A percentile compares a stretch with the other conserved stretches of the same genome.
These are phyloP conservation scores for Drosophila rufa DNA, from an alignment of 1,140 invertebrate species.

Conservation along the genomic window DNA sequence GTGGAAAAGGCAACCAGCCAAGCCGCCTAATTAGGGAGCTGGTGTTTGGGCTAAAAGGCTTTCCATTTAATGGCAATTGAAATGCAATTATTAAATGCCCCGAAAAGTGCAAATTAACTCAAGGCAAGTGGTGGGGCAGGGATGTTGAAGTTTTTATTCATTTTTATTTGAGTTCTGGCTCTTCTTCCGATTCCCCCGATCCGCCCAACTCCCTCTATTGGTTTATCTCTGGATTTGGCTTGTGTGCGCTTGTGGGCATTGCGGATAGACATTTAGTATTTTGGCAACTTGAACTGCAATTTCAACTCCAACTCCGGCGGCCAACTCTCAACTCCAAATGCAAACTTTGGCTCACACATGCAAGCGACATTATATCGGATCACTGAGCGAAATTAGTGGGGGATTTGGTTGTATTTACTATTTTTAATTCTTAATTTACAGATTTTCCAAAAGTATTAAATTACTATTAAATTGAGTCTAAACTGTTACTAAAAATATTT, in stretches of 20 bases:
- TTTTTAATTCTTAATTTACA: neutral
- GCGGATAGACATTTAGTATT: constrained; percentile 78
- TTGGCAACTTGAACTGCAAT: constrained; percentile 65
- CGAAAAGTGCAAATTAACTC: constrained; percentile 41
- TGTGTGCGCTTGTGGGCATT: constrained; percentile 71
- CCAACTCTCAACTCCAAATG: constrained; percentile 37
- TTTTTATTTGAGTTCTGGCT: constrained; percentile 30
- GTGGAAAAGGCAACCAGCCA: constrained; percentile 46
- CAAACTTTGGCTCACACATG: constrained; percentile 48
- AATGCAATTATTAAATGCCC: constrained; percentile 65
- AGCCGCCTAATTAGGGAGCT: constrained; percentile 55
- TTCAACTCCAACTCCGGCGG: constrained; percentile 20
- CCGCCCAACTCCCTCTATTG: constrained; percentile 5
- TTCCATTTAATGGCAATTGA: constrained; percentile 60
- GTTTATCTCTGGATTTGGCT: constrained; percentile 46
- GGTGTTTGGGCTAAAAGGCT: constrained; percentile 18
- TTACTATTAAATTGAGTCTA: too few relatives aligned
- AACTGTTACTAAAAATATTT: too few relatives aligned
- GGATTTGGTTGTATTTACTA: neutral
- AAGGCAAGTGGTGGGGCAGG: constrained; percentile 9
- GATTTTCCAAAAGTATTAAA: too few relatives aligned
- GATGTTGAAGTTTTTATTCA: constrained; percentile 21
- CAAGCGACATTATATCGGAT: constrained; percentile 40
- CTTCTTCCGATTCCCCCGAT: neutral
- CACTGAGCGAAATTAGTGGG: constrained; percentile 4